Evolutionary conservation across 2,113 vertebrate genomes (phyloP).

Genomic region (Serinus canaria): DNA sequence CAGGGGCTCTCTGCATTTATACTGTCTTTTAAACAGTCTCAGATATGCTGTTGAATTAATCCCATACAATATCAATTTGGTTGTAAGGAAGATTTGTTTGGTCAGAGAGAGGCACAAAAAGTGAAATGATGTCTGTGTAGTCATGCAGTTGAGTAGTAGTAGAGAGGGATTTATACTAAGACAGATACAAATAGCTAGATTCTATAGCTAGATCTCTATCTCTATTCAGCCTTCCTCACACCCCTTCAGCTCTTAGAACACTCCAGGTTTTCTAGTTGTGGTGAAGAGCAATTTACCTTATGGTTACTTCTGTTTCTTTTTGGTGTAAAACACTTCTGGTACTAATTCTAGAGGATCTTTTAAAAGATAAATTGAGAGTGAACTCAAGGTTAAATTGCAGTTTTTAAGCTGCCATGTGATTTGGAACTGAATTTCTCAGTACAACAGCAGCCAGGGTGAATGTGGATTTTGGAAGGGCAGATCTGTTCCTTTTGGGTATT

Average conservation of each 20-base stretch:
- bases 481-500: constrained; percentile 40
- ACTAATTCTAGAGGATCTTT: background rate
- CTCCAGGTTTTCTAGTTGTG: background rate
- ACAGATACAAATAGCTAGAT: background rate
- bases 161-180: background rate
- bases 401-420: background rate
- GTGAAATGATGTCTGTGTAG: background rate
- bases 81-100: background rate
- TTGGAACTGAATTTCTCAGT: constrained; percentile 15
- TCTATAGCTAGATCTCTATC: background rate
- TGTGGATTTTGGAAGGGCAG: constrained; percentile 56
- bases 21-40: background rate
- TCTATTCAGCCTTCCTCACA: background rate
- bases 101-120: background rate
- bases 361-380: background rate
- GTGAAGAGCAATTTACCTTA: background rate
- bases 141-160: background rate
- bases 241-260: background rate
- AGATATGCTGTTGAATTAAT: background rate
- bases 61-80: background rate
- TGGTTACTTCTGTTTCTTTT: background rate
- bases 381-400: constrained; percentile 16
- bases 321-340: background rate
- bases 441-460: background rate
- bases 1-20: background rate